phyloP scores from a whole-genome alignment of 2,797 vertebrate genomes.

The Arnoldichthys spilopterus region DNA sequence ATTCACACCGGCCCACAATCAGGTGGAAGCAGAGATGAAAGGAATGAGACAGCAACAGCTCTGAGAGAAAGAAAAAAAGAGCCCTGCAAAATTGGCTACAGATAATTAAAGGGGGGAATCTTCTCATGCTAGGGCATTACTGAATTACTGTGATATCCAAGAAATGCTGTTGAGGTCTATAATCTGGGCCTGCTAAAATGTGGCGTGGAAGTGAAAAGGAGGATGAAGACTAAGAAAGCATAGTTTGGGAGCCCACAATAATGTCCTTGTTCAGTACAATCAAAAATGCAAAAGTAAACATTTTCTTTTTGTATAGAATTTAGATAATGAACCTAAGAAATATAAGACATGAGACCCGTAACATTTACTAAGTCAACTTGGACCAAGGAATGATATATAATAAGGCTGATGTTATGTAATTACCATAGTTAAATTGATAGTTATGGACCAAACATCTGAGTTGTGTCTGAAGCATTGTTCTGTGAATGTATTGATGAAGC shows the following conservation, averaged over 20 bases:
- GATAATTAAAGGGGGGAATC: slow-evolving; percentile 79
- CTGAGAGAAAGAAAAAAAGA: slow-evolving; percentile 42
- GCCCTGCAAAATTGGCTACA: slow-evolving; percentile 62
- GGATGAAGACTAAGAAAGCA: background rate
- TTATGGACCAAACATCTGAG: too few species aligned
- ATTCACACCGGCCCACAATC: slow-evolving; percentile 60
- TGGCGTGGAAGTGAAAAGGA: slow-evolving; percentile 12
- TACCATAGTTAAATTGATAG: too few species aligned
- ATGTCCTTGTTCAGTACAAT: slow-evolving; percentile 6
- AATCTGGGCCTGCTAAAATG: slow-evolving; percentile 68
- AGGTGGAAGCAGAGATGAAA: slow-evolving; percentile 65
- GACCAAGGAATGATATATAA: too few species aligned
- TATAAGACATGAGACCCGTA: background rate
- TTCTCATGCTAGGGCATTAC: slow-evolving; percentile 73
- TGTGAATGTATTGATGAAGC: too few species aligned
- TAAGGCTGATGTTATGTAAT: too few species aligned
- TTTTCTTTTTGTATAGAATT: background rate
- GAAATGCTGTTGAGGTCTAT: slow-evolving; percentile 69
- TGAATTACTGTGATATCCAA: slow-evolving; percentile 76
- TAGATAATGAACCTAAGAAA: background rate
- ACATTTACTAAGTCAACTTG: background rate
- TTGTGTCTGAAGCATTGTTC: too few species aligned
- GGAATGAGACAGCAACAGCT: slow-evolving; percentile 51
- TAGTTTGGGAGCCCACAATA: background rate
- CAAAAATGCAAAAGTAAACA: slow-evolving; percentile 7